Evolutionary conservation across 1,140 invertebrate genomes (phyloP), one percentile per base, ranked within the genome.

Genomic region (Tachypleus tridentatus): DNA sequence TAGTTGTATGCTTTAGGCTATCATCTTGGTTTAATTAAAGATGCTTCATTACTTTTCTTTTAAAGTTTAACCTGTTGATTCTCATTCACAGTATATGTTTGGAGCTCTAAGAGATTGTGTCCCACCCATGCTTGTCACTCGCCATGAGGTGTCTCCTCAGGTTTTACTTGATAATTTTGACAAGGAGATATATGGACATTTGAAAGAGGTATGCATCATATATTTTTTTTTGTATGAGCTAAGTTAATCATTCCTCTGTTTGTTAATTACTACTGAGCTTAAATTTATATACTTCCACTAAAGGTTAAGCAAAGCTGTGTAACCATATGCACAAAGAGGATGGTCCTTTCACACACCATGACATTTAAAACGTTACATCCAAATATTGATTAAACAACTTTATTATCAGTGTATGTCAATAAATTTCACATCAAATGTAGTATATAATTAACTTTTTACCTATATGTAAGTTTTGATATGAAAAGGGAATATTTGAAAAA

Each of bases 61-160:
- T 29, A 29, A 29, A 29, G 29, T 29, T 29, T 29, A 29, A 29
- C 29, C 29, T 29, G 29, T 29, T 29, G 29, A 29, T 61, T 70
- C 29, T 62, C 64, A 59, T 58, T 79, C 84, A 57, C 80, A 86
- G 81, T 83, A 85, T 70, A 82, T 87, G 74, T 77, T 87, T 67
- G 78, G 78, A 73, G 85, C 85, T 11, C 71, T 87, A 7, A 77
- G 80, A 73, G 85, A 87, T 73, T 85, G 82, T 72, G 73, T 78
- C 4, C 63, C 65, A 8, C 75, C 77, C 50, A 74, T 81, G 71
- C 61, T 72, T 11, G 67, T 64, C 59, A 73, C 74, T 29, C 71
- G 75, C 64, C 80, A 81, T 71, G 67, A 74, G 48, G 58, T 67
- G 9, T 70, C 72, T 2, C 63, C 73, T 4, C 67, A 73, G 62